Percentiles rank a stretch among this genome's conserved stretches.
These are phyloP conservation scores for Podabrus alpinus DNA, from an alignment of 2,888 invertebrate species.

Conservation along the genomic window DNA sequence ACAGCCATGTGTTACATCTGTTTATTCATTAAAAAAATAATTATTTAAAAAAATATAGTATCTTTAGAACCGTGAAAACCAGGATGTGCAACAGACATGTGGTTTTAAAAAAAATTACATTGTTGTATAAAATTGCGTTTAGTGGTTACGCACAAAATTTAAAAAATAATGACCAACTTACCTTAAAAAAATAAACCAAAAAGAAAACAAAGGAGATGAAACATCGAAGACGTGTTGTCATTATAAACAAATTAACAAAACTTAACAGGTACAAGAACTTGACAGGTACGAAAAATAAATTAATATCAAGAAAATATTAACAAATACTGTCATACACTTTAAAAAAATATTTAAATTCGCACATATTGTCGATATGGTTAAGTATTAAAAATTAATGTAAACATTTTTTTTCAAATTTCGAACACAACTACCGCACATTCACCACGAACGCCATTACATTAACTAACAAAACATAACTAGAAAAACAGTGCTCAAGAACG, in stretches of 20 bases:
- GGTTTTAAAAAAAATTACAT: background rate
- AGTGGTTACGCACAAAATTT: background rate
- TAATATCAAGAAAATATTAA: constrained; percentile 19
- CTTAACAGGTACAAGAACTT: constrained; percentile 28
- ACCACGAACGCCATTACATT: constrained; percentile 10
- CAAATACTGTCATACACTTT: constrained; percentile 15
- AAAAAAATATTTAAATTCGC: constrained; percentile 7
- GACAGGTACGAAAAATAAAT: constrained; percentile 25
- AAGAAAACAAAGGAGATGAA: constrained; percentile 27
- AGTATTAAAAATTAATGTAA: constrained; percentile 6
- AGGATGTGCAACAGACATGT: constrained; percentile 30
- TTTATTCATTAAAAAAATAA: constrained; percentile 19
- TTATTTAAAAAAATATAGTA: constrained; percentile 14
- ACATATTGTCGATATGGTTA: constrained; percentile 13
- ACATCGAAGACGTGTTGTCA: constrained; percentile 30
- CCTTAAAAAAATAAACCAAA: constrained; percentile 29
- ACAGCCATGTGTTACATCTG: constrained; percentile 27
- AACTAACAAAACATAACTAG: background rate
- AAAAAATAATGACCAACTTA: constrained; percentile 16
- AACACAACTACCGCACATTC: constrained; percentile 7
- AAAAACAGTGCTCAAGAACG: background rate
- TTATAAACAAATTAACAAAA: constrained; percentile 30
- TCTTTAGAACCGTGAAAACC: constrained; percentile 26
- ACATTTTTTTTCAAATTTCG: constrained; percentile 18
- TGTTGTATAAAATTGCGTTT: background rate